Conservation (phyloP, 2,888 invertebrate genomes). For the Tetranychus piercei region DNA sequence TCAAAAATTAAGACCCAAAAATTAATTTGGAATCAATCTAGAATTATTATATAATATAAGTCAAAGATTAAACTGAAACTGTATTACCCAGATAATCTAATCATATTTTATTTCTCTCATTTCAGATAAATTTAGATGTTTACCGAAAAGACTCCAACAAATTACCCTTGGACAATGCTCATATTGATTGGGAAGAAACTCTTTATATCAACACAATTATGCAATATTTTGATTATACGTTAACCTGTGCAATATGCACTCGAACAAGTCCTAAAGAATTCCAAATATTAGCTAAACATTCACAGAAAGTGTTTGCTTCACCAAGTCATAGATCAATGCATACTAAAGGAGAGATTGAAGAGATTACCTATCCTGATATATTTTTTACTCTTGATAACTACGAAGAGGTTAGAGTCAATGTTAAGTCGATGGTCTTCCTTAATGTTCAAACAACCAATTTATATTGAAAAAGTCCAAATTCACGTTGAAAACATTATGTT, state of each 20-base stretch:
- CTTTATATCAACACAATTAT: constrained; percentile 89
- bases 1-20: too few species aligned
- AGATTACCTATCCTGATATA: constrained; percentile 95
- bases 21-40: too few species aligned
- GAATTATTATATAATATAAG: too few species aligned
- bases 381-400: constrained; percentile 99
- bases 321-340: constrained; percentile 93
- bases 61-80: too few species aligned
- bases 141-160: constrained; percentile 92
- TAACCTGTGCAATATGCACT: constrained; percentile 92
- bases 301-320: constrained; percentile 83
- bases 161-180: constrained; percentile 82
- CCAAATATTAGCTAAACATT: constrained; percentile 77
- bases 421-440: background rate
- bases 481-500: too few species aligned
- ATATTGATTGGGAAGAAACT: constrained; percentile 98
- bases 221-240: constrained; percentile 83
- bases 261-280: constrained; percentile 91
- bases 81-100: too few species aligned
- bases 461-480: too few species aligned
- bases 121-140: constrained; percentile 45
- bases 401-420: constrained; percentile 53
- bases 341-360: constrained; percentile 90
- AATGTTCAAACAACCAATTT: background rate
- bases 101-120: constrained; percentile 6